A percentile compares a stretch with the other conserved stretches of the same genome.
These are phyloP conservation scores for Drosophila micromelanica DNA, from an alignment of 1,140 invertebrate genomes.

Conservation along the genomic window DNA sequence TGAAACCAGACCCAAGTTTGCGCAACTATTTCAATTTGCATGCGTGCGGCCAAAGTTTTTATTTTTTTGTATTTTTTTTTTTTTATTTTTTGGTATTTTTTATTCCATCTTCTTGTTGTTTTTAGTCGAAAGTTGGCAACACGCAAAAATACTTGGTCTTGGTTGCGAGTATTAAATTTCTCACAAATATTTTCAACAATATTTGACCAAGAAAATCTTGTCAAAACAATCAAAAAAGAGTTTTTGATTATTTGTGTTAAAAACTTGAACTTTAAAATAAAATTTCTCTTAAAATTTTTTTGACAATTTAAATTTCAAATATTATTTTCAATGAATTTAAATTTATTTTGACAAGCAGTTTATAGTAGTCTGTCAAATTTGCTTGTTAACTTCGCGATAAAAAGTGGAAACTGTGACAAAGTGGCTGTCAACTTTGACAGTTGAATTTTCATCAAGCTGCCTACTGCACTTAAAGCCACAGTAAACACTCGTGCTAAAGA, in stretches of 20 bases:
- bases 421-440: no score
- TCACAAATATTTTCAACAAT: conserved; percentile 6
- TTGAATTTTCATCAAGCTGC: no score
- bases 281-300: no score
- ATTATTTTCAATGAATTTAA: no score
- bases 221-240: not conserved
- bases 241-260: not conserved
- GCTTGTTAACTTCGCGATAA: no score
- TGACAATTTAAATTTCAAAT: no score
- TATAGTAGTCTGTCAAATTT: no score
- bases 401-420: no score
- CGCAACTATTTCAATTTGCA: conserved; percentile 48
- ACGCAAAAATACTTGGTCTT: conserved; percentile 1
- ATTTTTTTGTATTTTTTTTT: not conserved
- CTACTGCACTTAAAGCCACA: no score
- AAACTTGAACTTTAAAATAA: not conserved
- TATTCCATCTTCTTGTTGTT: not conserved
- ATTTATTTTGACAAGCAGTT: no score
- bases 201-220: not conserved
- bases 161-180: conserved; percentile 11
- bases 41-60: conserved; percentile 38
- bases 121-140: not conserved
- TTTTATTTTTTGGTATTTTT: not conserved
- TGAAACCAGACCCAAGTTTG: conserved; percentile 27
- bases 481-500: no score